A percentile compares a stretch with the other conserved stretches of the same genome.
These are phyloP conservation scores for Teleiodes luculella DNA, from an alignment of 2,888 invertebrate species.

Conservation along the genomic window DNA sequence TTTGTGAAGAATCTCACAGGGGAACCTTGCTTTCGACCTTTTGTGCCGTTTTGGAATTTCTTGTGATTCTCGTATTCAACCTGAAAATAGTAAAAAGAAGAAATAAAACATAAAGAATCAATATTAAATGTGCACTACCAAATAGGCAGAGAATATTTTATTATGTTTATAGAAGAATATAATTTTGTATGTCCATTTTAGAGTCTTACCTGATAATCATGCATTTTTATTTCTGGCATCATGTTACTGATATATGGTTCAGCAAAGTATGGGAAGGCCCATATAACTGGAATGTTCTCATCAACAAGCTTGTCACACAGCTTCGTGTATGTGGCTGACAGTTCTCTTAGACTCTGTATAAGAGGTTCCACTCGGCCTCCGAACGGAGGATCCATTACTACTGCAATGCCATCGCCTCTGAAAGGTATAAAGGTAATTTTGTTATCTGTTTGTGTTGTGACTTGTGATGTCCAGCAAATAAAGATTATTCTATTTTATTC, in stretches of 20 bases:
- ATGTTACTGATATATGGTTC: slow-evolving; percentile 85
- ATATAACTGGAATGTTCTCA: slow-evolving; percentile 81
- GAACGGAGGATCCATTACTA: slow-evolving; percentile 94
- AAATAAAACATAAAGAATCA: too few species aligned
- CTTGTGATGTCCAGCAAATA: too few species aligned
- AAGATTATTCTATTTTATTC: too few species aligned
- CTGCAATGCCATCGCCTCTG: slow-evolving; percentile 67
- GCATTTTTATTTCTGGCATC: slow-evolving; percentile 86
- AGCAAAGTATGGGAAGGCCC: slow-evolving; percentile 94
- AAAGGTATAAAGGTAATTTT: slow-evolving; percentile 27
- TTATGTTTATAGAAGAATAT: too few species aligned
- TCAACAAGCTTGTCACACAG: slow-evolving; percentile 64
- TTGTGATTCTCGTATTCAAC: slow-evolving; percentile 89
- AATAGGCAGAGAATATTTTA: too few species aligned
- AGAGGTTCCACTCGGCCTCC: slow-evolving; percentile 92
- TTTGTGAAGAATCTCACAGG: slow-evolving; percentile 94
- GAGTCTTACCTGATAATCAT: slow-evolving; percentile 92
- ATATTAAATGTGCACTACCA: too few species aligned
- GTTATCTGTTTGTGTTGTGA: too few species aligned
- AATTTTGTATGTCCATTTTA: too few species aligned
- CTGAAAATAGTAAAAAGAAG: too few species aligned
- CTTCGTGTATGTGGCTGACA: slow-evolving; percentile 74
- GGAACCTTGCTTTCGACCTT: slow-evolving; percentile 86
- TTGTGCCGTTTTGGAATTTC: slow-evolving; percentile 81
- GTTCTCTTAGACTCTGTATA: slow-evolving; percentile 81